Conservation (phyloP, 2,113 vertebrate genomes). For the Tetraodon nigroviridis region DNA sequence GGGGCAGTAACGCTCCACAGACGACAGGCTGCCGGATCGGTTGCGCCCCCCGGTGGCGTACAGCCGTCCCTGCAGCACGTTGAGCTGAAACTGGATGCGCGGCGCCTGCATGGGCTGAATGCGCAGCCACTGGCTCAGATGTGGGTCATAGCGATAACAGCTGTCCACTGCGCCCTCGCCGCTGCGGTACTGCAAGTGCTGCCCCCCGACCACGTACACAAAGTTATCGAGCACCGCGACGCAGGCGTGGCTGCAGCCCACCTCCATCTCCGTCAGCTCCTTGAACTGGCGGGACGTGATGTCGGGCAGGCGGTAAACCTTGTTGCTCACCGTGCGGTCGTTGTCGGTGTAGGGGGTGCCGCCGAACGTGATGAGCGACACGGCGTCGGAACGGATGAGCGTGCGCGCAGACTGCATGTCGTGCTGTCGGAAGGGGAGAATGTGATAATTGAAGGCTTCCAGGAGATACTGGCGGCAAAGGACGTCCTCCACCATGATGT, state of each 20-base stretch:
- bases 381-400: slow-evolving; percentile 79
- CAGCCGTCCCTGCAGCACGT: slow-evolving; percentile 78
- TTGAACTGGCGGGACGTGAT: slow-evolving; percentile 82
- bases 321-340: slow-evolving; percentile 86
- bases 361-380: slow-evolving; percentile 86
- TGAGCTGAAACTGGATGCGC: slow-evolving; percentile 95
- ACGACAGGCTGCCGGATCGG: slow-evolving; percentile 89
- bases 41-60: slow-evolving; percentile 94
- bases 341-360: slow-evolving; percentile 96
- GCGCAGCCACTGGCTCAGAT: slow-evolving; percentile 89
- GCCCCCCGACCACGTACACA: slow-evolving; percentile 90
- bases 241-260: slow-evolving; percentile 90
- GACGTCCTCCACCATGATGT: slow-evolving; percentile 95
- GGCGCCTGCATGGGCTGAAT: slow-evolving; percentile 92
- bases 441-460: slow-evolving; percentile 97
- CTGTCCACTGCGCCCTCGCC: slow-evolving; percentile 89
- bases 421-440: slow-evolving; percentile 93
- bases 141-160: slow-evolving; percentile 91
- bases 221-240: slow-evolving; percentile 93
- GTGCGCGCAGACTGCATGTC: slow-evolving; percentile 92
- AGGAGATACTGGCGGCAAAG: slow-evolving; percentile 89
- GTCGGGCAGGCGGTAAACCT: slow-evolving; percentile 84
- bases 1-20: slow-evolving; percentile 90
- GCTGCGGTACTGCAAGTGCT: slow-evolving; percentile 93
- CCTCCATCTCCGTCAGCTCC: slow-evolving; percentile 88